Evolutionary conservation across 2,888 invertebrate genomes (phyloP).

Genomic region (Eupithecia dodoneata): DNA sequence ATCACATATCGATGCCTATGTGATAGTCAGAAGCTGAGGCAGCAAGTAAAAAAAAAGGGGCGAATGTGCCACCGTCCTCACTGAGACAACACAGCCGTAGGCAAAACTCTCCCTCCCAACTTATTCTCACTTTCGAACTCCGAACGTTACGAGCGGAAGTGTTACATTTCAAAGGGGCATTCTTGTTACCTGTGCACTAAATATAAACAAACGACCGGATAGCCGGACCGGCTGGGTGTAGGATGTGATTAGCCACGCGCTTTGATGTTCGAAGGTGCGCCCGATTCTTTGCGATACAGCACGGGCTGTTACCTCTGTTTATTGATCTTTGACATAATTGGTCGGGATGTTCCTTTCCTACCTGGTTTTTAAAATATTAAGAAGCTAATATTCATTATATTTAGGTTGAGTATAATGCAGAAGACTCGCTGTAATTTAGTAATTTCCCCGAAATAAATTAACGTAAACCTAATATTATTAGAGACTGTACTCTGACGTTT

Average conservation of each 20-base stretch:
- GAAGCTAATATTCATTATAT: not conserved
- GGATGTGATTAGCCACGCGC: conserved; percentile 65
- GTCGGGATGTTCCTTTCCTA: conserved; percentile 6
- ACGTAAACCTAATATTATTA: not conserved
- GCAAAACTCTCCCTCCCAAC: not conserved
- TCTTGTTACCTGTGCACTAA: conserved; percentile 82
- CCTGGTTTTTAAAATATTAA: not conserved
- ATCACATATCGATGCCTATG: too few relatives aligned
- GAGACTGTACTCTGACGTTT: conserved; percentile 32
- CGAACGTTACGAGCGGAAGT: conserved; percentile 78
- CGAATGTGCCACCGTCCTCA: conserved; percentile 23
- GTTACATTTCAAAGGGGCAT: conserved; percentile 81
- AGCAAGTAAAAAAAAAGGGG: not conserved
- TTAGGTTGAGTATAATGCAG: not conserved
- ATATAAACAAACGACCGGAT: conserved; percentile 68
- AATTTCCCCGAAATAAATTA: not conserved
- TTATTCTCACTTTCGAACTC: conserved; percentile 39
- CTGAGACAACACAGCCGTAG: conserved; percentile 26
- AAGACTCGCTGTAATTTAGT: not conserved
- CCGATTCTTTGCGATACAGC: conserved; percentile 47
- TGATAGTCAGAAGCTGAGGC: too few relatives aligned
- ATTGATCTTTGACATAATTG: conserved; percentile 34
- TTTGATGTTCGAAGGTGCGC: conserved; percentile 65
- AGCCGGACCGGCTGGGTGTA: conserved; percentile 36
- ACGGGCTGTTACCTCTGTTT: conserved; percentile 28